Evolutionary conservation across 2,113 vertebrate species (phyloP).

Genomic region (Ailuropoda melanoleuca): DNA sequence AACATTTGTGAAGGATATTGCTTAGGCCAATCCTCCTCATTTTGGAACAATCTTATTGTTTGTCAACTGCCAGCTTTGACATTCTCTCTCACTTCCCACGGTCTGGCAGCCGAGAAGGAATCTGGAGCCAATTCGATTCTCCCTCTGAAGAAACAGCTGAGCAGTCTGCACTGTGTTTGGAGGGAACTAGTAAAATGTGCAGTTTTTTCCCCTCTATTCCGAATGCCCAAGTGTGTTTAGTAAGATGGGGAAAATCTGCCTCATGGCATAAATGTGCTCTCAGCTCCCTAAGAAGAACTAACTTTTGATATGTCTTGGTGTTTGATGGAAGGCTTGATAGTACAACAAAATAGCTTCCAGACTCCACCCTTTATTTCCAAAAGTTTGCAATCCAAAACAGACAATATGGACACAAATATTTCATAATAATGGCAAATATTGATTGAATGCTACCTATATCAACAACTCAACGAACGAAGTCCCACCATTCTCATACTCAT

Average conservation of each 20-base stretch:
- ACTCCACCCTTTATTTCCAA: not conserved
- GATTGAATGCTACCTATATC: not conserved
- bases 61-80: constrained; percentile 77
- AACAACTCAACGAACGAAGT: not conserved
- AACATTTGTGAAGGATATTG: constrained; percentile 57
- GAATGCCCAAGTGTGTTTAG: constrained; percentile 47
- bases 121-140: constrained; percentile 58
- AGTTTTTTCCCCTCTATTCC: not conserved
- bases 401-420: not conserved
- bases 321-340: not conserved
- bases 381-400: constrained; percentile 7
- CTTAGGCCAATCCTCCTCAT: constrained; percentile 39
- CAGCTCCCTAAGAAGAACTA: not conserved
- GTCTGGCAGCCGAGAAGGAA: constrained; percentile 65
- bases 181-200: constrained; percentile 66
- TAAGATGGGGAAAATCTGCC: constrained; percentile 37
- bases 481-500: not conserved
- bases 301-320: not conserved
- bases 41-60: constrained; percentile 72
- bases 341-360: not conserved
- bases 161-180: constrained; percentile 52
- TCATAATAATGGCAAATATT: not conserved
- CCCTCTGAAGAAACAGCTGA: constrained; percentile 55
- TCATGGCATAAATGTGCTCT: not conserved
- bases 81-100: constrained; percentile 77